Evolutionary conservation across 2,888 invertebrate genomes (phyloP).

Genomic region (Andrena haemorrhoa): DNA sequence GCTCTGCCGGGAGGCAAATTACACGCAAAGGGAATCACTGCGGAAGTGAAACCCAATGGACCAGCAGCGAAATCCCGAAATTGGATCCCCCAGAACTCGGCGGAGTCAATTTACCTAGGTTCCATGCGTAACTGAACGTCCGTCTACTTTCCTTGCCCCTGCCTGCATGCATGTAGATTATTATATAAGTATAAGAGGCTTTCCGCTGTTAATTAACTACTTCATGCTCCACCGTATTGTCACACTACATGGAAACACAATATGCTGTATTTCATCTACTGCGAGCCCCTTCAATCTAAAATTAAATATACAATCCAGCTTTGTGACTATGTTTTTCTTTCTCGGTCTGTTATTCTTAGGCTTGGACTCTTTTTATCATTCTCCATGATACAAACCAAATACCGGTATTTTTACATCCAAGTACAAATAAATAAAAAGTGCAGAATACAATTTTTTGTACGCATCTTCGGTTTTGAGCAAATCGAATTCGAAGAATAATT

Average conservation of each 20-base stretch:
- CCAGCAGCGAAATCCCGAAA: conserved; percentile 68
- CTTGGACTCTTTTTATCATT: too few species aligned
- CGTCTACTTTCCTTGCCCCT: conserved; percentile 45
- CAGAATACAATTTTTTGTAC: too few species aligned
- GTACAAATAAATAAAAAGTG: too few species aligned
- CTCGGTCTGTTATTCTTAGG: too few species aligned
- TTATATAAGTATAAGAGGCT: conserved; percentile 61
- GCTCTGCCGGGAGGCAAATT: conserved; percentile 59
- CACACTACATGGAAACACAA: conserved; percentile 28
- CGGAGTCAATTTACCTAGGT: conserved; percentile 71
- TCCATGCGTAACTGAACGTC: conserved; percentile 64
- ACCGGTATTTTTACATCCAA: too few species aligned
- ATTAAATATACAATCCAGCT: neutral
- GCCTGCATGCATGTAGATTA: conserved; percentile 45
- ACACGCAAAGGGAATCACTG: conserved; percentile 70
- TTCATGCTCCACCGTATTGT: conserved; percentile 10
- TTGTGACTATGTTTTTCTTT: too few species aligned
- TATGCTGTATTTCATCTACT: conserved; percentile 6
- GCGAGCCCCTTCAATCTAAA: neutral
- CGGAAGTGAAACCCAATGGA: conserved; percentile 70
- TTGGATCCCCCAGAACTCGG: conserved; percentile 68
- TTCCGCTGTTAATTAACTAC: conserved; percentile 50
- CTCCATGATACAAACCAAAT: too few species aligned
- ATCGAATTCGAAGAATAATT: too few species aligned
- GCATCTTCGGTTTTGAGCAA: too few species aligned